Conservation (phyloP, 2,888 invertebrate species). For the Callyntrura guangdongensis region DNA sequence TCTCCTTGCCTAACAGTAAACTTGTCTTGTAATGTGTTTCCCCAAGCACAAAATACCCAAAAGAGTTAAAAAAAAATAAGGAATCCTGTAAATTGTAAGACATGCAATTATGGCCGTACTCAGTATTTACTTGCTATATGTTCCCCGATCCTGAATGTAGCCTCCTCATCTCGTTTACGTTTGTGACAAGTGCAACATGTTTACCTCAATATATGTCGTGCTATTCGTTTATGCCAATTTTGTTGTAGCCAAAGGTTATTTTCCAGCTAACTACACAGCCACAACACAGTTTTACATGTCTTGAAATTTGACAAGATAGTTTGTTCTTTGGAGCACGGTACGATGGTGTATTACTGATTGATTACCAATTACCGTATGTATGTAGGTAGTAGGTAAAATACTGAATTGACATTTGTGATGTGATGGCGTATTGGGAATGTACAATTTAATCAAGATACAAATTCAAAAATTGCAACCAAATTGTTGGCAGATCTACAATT, state of each 20-base stretch:
- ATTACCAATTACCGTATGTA: too few relatives aligned
- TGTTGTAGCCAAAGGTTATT: neutral
- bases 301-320: neutral
- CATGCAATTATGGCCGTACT: neutral
- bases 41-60: slow-evolving; percentile 2
- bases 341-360: too few relatives aligned
- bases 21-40: neutral
- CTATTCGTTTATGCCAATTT: slow-evolving; percentile 25
- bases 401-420: neutral
- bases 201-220: too few relatives aligned
- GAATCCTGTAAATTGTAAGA: too few relatives aligned
- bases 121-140: neutral
- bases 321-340: neutral
- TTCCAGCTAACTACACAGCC: slow-evolving; percentile 13
- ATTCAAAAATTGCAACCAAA: too few relatives aligned
- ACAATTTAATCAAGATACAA: too few relatives aligned
- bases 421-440: neutral
- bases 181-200: neutral
- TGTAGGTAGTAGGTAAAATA: slow-evolving; percentile 35
- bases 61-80: too few relatives aligned
- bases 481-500: too few relatives aligned
- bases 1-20: neutral
- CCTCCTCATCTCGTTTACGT: too few relatives aligned
- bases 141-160: neutral
- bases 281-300: neutral